Evolutionary conservation across 2,888 invertebrate species (phyloP), one percentile per base, ranked within the genome.

Genomic region (Ariolimax columbianus): DNA sequence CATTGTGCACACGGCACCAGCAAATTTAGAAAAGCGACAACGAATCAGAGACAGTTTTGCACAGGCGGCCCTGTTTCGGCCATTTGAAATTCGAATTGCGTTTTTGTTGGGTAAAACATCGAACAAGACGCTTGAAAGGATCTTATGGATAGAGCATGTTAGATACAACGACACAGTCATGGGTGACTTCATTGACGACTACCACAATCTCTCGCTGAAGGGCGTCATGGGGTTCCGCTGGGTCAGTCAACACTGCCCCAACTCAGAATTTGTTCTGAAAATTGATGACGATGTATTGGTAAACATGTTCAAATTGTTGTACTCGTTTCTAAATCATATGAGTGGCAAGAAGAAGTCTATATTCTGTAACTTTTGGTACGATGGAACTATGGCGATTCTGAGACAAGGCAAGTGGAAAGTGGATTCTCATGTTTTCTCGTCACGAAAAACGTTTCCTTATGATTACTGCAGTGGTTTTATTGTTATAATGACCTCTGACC

Each of bases 151-250:
- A 51, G 92, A 92, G 86, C 90, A 88, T 73, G 72, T 70, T 2
- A 81, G 89, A 11, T 89, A 91, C 83, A 81, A 86, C 23, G 92
- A 92, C 82, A 90, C 91, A 3, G 89, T 92, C 11, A 91, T 92
- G 86, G 92, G 91, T 4, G 79, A 90, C 23, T 92, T 92, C 86
- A 55, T 86, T 4, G 92, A 92, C 83, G 84, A 90, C 0, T 92
- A 92, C 84, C 88, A 86, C 72, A 92, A 92, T 86, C 87, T 92
- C 14, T 91, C 92, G 4, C 89, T 91, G 78, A 92, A 92, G 87
- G 92, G 92, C 19, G 91, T 91, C 38, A 84, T 91, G 26, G 91
- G 90, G 0, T 88, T 88, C 73, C 83, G 82, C 68, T 87, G 87
- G 87, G 73, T 82, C 40, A 82, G 63, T 66, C 66, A 84, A n/a